Evolutionary conservation across 2,113 vertebrate genomes (phyloP).

Genomic region (Cervus canadensis): DNA sequence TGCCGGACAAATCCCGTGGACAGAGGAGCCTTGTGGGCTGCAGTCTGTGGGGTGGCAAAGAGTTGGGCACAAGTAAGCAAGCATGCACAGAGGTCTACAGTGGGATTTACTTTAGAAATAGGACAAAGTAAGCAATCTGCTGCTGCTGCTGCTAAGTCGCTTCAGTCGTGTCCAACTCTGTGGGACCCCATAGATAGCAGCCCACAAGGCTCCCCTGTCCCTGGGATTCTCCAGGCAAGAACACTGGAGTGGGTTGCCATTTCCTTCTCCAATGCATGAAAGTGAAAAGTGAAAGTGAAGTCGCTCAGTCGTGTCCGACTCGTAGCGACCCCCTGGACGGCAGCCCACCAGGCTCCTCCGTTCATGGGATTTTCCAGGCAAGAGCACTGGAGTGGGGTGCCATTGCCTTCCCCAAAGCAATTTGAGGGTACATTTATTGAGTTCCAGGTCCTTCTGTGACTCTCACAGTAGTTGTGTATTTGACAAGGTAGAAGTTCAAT

Average conservation of each 20-base stretch:
- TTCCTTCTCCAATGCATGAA: background rate
- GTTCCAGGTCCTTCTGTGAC: background rate
- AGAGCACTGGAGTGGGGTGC: background rate
- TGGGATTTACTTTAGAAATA: background rate
- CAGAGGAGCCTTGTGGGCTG: background rate
- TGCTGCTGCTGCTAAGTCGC: background rate
- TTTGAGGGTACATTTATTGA: background rate
- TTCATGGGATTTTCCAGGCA: background rate
- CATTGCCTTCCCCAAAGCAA: background rate
- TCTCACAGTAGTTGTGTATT: background rate
- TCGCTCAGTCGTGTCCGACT: accelerated
- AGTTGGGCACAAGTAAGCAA: background rate
- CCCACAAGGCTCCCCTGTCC: accelerated
- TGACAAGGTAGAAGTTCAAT: background rate
- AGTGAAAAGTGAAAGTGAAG: background rate
- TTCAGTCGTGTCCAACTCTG: background rate
- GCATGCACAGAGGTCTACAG: background rate
- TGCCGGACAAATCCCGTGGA: background rate
- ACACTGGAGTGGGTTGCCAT: background rate
- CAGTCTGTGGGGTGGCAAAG: background rate
- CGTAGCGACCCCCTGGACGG: background rate
- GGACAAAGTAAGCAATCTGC: background rate
- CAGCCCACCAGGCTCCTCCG: background rate
- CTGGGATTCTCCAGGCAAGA: background rate
- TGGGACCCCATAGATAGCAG: accelerated